Conservation (phyloP, 53 echinoderm and acorn worm species). For the Holothuria scabra region DNA sequence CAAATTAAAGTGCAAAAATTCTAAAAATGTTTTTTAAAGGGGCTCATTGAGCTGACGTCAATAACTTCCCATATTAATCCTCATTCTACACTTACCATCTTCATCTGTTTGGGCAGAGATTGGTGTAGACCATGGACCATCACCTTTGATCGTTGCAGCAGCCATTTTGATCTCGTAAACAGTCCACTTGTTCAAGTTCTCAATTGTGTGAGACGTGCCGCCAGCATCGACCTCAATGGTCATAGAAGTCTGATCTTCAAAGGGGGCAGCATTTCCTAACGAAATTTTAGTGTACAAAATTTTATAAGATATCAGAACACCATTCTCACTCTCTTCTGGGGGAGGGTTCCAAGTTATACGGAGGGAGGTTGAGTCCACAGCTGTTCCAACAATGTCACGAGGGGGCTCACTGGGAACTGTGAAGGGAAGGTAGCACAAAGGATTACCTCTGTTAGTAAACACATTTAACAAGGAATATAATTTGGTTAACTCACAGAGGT, state of each 20-base stretch:
- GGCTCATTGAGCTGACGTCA: no score
- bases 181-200: constrained; percentile 87
- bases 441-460: constrained; percentile 21
- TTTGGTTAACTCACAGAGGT: not conserved
- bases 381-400: constrained; percentile 70
- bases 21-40: no score
- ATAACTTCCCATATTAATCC: no score
- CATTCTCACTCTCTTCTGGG: constrained; percentile 79
- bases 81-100: constrained; percentile 76
- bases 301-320: constrained; percentile 90
- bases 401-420: constrained; percentile 87
- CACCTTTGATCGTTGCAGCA: constrained; percentile 84
- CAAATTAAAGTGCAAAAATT: no score
- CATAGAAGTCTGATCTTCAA: constrained; percentile 18
- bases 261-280: constrained; percentile 35
- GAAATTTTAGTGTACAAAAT: constrained; percentile 75
- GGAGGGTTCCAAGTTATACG: constrained; percentile 86
- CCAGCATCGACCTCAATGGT: constrained; percentile 49
- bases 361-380: constrained; percentile 85
- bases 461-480: constrained; percentile 30
- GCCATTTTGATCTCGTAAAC: constrained; percentile 83
- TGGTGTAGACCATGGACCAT: constrained; percentile 87
- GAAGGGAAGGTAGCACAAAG: constrained; percentile 24
- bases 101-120: constrained; percentile 76
- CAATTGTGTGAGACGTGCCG: constrained; percentile 55